Base-by-base conservation (phyloP, 2,888 invertebrate species). In the Dolichopus griseipennis region DNA sequence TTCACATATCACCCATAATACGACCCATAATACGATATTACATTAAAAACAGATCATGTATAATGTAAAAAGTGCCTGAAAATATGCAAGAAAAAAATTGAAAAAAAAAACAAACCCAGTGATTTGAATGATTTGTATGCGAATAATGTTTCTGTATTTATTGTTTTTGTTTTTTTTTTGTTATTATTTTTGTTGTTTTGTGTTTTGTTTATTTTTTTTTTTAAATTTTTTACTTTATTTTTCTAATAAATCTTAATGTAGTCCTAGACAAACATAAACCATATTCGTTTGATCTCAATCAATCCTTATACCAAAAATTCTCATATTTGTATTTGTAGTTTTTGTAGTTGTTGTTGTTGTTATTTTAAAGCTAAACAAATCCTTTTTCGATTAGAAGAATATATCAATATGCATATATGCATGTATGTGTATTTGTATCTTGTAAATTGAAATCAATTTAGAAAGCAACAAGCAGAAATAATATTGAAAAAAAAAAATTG, bases 231-330 rank as follows among this genome's bases (percentile, higher is more conserved):
- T 10, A 10, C 12, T 37, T 37, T 37, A 37, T 52, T 52, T 52
- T 52, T 52, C n/a, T n/a, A 52, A 52, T 52, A 52, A 52, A 52
- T 52, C 52, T 52, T 52, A 52, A 52, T 52, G 52, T 52, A 52
- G 52, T 52, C 52, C 52, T 52, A 52, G 52, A 52, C 15, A 52
- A 52, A 52, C 15, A 52, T 52, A 52, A 52, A 52, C 52, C 52
- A 52, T 52, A 52, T 52, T 52, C 52, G 52, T 52, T 52, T 52
- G 52, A 52, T 52, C 52, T 52, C 52, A 52, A 52, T 52, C 52
- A 52, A 52, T 52, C 12, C 12, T 37, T 37, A 43, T 43, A 18
- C 18, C 12, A 12, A n/a, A n/a, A n/a, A 52, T 52, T 52, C 9
- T 18, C 18, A 52, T 52, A 15, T 27, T 52, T 52, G 18, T 52